Base-by-base conservation (phyloP, 2,113 vertebrate species). In the Girardinichthys multiradiatus region DNA sequence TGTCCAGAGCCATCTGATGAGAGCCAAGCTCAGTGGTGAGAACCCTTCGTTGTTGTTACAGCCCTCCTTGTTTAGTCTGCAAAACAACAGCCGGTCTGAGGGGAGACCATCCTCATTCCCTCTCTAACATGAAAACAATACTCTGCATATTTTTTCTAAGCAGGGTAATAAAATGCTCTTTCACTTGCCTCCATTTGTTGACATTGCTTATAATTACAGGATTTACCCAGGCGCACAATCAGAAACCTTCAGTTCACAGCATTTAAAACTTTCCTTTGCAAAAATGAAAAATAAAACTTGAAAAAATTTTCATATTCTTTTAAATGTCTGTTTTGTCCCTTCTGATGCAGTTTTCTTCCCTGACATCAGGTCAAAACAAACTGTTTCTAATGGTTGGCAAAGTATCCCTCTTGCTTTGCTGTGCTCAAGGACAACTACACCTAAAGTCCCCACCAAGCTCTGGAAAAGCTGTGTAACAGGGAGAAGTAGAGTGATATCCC, bases 21-120 rank as follows among this genome's bases (percentile, higher is more conserved):
- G 68, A 31, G 68, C 70, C 60, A 60, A 62, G 70, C 80, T 74
- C 76, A 77, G 76, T 64, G 42, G 75, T 74, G 72, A 68, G 70
- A 82, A 76, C 59, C 63, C 81, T 81, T 64, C 2, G 33, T 68
- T 3, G 58, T 84, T 70, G 81, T 82, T 78, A 72, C 80, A 68
- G 79, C 70, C n/a, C 0, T 27, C 81, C 83, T 67, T 64, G 58
- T 86, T 82, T 82, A 62, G 65, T 74, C 57, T 35, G 24, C 82
- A 90, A 89, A 92, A 91, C 91, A 90, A 89, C 91, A 92, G 89
- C 87, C 90, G 91, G 42, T 85, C 45, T 14, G 31, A 48, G 21
- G 72, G 79, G 42, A 85, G 69, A 71, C 59, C 35, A 37, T 26
- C 45, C n/a, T 30, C 64, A 81, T 74, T 69, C 60, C 63, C 30